Base-by-base conservation (phyloP, 92 coral and sea anemone genomes). In the Zoanthus solanderi region DNA sequence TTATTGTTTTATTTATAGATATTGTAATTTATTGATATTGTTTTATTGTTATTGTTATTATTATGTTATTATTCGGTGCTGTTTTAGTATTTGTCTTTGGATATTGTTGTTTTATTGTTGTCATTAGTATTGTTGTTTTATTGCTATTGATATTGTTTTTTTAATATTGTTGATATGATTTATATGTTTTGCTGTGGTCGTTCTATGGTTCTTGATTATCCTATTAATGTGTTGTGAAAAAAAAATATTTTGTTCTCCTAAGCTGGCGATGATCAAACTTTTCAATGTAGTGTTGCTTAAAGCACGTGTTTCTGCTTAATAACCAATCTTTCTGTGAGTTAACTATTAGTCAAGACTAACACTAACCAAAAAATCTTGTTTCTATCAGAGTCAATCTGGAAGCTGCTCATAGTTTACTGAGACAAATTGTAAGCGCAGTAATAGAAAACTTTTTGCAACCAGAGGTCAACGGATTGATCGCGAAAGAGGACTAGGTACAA, bases 391-490 rank as follows among this genome's bases (percentile, higher is more conserved):
- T 95, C 67, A 95, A 92, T 78, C 87, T 91, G 79, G 92, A 90
- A 75, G 83, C 89, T 56, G 95, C 97, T 68, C 86, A 83, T 15
- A 79, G 92, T 57, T 92, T 92, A 7, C 89, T 97, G 76, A 89
- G 84, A 56, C 88, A 88, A 42, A 84, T 97, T 29, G 97, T 97
- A 5, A 81, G 91, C 81, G 72, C 92, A 54, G 91, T 93, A 53
- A 89, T 97, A 16, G 84, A 80, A 52, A 96, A 95, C 74, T 97
- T 91, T 72, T 88, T 97, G 45, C 96, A 95, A 84, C 99, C 99
- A 4, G 93, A 92, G 5, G 88, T 90, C 47, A 95, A 97, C 78
- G 78, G 90, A 57, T 95, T 97, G 16, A 94, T 80, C 48, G 93
- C 97, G 75, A 93, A 95, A 88, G 89, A 93, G 60, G 99, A 97